These are phyloP conservation scores for Phymatocera aterrima DNA, from an alignment of 2,888 invertebrate genomes.

Conservation along the genomic window DNA sequence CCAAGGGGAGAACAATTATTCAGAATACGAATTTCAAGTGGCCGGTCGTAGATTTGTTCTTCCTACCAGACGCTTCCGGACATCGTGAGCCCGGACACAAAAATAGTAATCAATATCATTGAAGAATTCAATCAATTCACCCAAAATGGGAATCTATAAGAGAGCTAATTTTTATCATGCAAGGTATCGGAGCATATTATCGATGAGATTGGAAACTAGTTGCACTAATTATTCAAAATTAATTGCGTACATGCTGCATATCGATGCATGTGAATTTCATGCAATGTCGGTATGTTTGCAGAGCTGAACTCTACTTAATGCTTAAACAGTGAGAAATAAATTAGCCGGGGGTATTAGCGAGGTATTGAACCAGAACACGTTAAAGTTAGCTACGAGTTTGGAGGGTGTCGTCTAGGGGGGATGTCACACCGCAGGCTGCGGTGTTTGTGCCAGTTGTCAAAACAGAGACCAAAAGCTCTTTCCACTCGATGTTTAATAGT, in stretches of 20 bases:
- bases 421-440: background rate
- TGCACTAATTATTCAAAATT: background rate
- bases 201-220: background rate
- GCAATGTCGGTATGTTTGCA: background rate
- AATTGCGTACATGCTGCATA: background rate
- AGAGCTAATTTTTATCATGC: background rate
- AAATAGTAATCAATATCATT: background rate
- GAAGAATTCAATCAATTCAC: no score
- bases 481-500: slow-evolving; percentile 21
- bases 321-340: background rate
- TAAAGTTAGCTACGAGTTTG: background rate
- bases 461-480: background rate
- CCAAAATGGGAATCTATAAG: background rate
- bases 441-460: background rate
- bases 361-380: background rate
- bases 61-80: no score
- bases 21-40: no score
- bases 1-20: no score
- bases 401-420: no score
- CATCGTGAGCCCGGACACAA: no score
- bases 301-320: background rate
- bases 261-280: background rate
- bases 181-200: background rate
- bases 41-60: no score
- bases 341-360: background rate